phyloP scores from a whole-genome alignment of 2,797 vertebrate species.

The Myioborus miniatus region DNA sequence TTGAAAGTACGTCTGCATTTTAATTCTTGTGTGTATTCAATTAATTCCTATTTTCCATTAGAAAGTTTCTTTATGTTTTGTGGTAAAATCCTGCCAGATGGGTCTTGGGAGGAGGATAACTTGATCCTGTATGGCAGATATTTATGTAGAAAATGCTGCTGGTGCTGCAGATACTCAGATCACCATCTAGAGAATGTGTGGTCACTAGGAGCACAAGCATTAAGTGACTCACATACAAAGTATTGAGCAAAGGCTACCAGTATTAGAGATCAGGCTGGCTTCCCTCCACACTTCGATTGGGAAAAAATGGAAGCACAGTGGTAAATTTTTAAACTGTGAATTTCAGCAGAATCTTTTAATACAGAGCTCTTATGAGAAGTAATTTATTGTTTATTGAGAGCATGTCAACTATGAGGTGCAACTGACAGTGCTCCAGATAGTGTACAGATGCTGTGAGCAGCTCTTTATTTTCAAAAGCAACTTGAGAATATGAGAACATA shows the following conservation, averaged over 20 bases:
- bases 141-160: neutral
- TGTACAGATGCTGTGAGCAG: neutral
- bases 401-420: accelerated
- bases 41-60: neutral
- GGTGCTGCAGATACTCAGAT: neutral
- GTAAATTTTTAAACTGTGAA: neutral
- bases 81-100: neutral
- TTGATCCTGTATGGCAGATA: neutral
- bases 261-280: neutral
- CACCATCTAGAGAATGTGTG: neutral
- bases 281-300: neutral
- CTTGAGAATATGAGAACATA: neutral
- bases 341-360: neutral
- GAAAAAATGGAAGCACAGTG: neutral
- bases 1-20: neutral
- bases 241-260: neutral
- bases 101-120: neutral
- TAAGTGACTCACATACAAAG: neutral
- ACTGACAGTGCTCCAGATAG: neutral
- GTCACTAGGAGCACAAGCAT: neutral
- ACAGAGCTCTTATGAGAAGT: neutral
- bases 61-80: neutral
- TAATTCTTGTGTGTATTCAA: neutral
- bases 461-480: neutral
- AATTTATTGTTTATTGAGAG: neutral